These are phyloP conservation scores for Phyto melanocephala DNA, from an alignment of 2,888 invertebrate genomes.

Conservation along the genomic window DNA sequence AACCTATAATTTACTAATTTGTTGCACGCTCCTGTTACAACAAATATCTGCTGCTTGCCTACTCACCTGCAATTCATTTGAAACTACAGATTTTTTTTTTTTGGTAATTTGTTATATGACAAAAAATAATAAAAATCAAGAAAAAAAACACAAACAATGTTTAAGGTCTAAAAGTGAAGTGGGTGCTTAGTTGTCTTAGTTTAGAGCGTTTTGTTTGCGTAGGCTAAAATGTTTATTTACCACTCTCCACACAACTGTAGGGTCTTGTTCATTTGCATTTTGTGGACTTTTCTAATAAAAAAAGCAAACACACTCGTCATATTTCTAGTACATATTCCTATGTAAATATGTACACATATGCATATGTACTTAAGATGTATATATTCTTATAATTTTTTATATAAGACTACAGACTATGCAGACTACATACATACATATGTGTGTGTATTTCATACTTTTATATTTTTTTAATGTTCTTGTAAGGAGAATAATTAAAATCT, in stretches of 20 bases:
- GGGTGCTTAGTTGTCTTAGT: constrained; percentile 27
- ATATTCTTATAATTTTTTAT: no score
- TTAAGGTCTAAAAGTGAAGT: constrained; percentile 39
- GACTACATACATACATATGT: no score
- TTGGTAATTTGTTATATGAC: no score
- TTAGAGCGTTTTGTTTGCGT: constrained; percentile 41
- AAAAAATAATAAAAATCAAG: neutral
- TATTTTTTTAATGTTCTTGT: no score
- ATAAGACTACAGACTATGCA: no score
- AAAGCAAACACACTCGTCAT: neutral
- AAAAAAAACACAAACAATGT: neutral
- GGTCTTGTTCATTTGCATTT: constrained; percentile 61
- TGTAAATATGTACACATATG: neutral
- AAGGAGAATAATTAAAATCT: constrained; percentile 61
- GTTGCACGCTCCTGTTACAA: constrained; percentile 16
- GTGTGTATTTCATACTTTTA: no score
- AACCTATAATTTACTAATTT: constrained; percentile 14
- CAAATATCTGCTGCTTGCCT: neutral
- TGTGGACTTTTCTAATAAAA: constrained; percentile 43
- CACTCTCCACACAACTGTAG: constrained; percentile 42
- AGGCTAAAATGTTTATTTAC: constrained; percentile 58
- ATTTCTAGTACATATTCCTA: neutral
- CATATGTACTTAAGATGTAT: no score
- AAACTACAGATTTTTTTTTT: no score
- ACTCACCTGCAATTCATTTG: no score